Conservation (phyloP, 2,113 vertebrate species). For the Setophaga coronata region DNA sequence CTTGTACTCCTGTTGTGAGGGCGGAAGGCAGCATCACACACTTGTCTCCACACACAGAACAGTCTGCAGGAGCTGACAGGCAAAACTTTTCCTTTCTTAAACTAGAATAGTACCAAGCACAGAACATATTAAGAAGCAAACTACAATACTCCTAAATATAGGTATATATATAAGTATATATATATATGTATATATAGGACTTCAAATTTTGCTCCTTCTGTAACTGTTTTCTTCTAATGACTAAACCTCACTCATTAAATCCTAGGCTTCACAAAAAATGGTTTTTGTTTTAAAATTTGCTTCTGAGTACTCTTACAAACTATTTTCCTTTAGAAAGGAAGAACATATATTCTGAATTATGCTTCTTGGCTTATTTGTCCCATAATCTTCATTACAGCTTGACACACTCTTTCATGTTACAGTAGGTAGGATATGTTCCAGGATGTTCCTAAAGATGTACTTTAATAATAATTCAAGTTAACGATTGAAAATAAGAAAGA, state of each 20-base stretch:
- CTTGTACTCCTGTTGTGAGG: fast-evolving
- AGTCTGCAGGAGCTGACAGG: background rate
- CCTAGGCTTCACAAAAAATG: background rate
- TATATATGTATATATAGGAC: background rate
- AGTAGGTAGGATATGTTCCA: background rate
- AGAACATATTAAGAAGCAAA: background rate
- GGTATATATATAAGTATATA: background rate
- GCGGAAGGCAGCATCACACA: fast-evolving
- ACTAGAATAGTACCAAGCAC: background rate
- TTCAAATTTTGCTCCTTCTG: background rate
- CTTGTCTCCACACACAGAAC: background rate
- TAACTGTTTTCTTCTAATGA: background rate
- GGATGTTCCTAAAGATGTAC: background rate
- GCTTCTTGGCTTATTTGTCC: background rate
- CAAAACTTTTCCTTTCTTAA: background rate
- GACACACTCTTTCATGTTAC: background rate
- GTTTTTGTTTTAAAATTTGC: background rate
- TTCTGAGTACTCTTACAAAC: background rate
- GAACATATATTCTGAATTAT: background rate
- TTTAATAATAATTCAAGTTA: background rate
- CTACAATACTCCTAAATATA: background rate
- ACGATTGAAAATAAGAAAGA: background rate
- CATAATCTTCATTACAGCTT: background rate
- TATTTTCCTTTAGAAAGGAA: background rate
- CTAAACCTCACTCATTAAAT: background rate